phyloP scores from a whole-genome alignment of 1,140 invertebrate genomes.

The Limonius californicus region DNA sequence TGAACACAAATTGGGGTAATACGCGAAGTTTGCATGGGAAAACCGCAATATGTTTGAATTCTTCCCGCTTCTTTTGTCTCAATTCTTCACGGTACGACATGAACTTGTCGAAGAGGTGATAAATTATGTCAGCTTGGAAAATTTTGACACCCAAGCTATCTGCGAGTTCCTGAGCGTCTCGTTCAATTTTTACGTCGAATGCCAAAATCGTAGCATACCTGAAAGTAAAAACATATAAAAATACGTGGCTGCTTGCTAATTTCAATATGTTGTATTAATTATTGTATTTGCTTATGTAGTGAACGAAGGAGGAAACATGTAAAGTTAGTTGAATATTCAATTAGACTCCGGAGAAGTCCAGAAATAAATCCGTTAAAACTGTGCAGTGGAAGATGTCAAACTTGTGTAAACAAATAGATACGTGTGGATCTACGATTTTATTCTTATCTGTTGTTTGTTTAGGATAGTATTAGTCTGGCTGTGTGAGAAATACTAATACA shows the following conservation, averaged over 20 bases:
- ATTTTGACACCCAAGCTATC: slow-evolving; percentile 93
- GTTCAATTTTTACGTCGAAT: slow-evolving; percentile 98
- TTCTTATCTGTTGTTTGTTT: slow-evolving; percentile 25
- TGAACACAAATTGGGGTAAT: slow-evolving; percentile 89
- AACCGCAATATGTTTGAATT: slow-evolving; percentile 94
- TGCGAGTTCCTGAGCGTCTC: slow-evolving; percentile 95
- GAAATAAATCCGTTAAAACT: not conserved
- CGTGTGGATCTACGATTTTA: slow-evolving; percentile 19
- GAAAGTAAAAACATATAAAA: slow-evolving; percentile 40
- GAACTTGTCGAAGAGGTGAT: slow-evolving; percentile 98
- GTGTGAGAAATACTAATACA: slow-evolving; percentile 27
- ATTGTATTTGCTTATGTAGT: no score
- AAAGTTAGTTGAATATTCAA: not conserved
- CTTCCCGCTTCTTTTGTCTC: slow-evolving; percentile 88
- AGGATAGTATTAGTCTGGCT: slow-evolving; percentile 22
- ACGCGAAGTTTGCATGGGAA: slow-evolving; percentile 93
- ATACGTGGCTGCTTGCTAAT: not conserved
- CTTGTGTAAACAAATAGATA: slow-evolving; percentile 20
- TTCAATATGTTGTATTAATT: no score
- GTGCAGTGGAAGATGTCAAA: slow-evolving; percentile 19
- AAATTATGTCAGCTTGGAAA: slow-evolving; percentile 99
- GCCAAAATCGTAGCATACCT: slow-evolving; percentile 97
- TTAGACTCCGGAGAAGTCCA: not conserved
- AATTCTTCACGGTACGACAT: slow-evolving; percentile 91
- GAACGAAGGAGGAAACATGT: not conserved